Conservation (phyloP, 2,888 invertebrate species). For the Melangyna quadrimaculata region DNA sequence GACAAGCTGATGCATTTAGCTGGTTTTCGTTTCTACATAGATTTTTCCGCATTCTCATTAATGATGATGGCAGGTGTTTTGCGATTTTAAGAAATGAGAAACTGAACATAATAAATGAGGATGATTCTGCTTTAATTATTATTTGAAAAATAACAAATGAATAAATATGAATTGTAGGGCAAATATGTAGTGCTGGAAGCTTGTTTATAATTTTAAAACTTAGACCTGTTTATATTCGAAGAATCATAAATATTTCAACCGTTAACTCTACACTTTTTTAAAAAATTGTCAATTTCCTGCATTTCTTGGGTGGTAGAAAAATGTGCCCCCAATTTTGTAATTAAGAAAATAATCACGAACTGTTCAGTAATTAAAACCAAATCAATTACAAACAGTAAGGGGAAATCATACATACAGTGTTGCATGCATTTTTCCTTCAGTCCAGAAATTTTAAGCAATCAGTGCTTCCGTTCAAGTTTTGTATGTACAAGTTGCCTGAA, state of each 20-base stretch:
- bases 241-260: not conserved
- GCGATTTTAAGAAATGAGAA: not conserved
- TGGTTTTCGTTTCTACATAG: not conserved
- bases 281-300: too few relatives aligned
- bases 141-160: not conserved
- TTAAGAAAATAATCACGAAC: too few relatives aligned
- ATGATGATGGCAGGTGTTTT: conserved; percentile 11
- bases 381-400: too few relatives aligned
- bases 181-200: not conserved
- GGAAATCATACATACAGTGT: too few relatives aligned
- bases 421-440: too few relatives aligned
- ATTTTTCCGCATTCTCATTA: conserved; percentile 28
- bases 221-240: not conserved
- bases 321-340: too few relatives aligned
- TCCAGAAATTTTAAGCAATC: too few relatives aligned
- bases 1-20: not conserved
- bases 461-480: too few relatives aligned
- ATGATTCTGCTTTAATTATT: not conserved
- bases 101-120: not conserved
- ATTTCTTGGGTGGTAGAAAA: too few relatives aligned
- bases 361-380: too few relatives aligned
- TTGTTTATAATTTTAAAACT: not conserved
- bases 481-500: too few relatives aligned
- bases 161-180: not conserved
- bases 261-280: too few relatives aligned